Percentiles rank a stretch among this genome's conserved stretches.
phyloP scores from a whole-genome alignment of 2,113 vertebrate species.

The Coptodon bakossiorum region DNA sequence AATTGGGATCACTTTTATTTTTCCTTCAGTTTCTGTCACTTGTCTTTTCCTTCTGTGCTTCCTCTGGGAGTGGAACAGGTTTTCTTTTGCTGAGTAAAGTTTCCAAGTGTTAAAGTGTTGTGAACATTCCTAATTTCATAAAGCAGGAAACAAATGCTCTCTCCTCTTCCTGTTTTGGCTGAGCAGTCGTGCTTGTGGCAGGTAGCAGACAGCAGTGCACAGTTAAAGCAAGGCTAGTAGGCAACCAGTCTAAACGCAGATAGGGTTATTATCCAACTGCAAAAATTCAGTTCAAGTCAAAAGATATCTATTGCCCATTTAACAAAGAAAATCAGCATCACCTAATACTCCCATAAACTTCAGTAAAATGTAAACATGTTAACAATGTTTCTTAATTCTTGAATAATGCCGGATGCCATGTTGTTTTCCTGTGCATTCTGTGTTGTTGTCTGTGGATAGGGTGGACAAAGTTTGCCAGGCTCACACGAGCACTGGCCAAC shows the following conservation, averaged over 20 bases:
- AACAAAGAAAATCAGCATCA: not conserved
- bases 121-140: not conserved
- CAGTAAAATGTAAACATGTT: not conserved
- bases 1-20: not conserved
- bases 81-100: not conserved
- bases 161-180: not conserved
- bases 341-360: not conserved
- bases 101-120: not conserved
- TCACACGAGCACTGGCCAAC: constrained; percentile 91
- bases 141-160: not conserved
- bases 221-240: not conserved
- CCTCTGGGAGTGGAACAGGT: not conserved
- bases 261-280: not conserved
- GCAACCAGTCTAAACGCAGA: not conserved
- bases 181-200: not conserved
- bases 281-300: not conserved
- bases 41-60: not conserved
- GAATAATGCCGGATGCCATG: not conserved
- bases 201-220: not conserved
- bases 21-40: not conserved
- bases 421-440: not conserved
- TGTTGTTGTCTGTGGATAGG: constrained; percentile 60
- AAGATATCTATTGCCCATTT: not conserved
- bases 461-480: constrained; percentile 94
- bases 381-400: not conserved